These are phyloP conservation scores for Tringa solitaria DNA, from an alignment of 2,113 vertebrate genomes.

Conservation along the genomic window DNA sequence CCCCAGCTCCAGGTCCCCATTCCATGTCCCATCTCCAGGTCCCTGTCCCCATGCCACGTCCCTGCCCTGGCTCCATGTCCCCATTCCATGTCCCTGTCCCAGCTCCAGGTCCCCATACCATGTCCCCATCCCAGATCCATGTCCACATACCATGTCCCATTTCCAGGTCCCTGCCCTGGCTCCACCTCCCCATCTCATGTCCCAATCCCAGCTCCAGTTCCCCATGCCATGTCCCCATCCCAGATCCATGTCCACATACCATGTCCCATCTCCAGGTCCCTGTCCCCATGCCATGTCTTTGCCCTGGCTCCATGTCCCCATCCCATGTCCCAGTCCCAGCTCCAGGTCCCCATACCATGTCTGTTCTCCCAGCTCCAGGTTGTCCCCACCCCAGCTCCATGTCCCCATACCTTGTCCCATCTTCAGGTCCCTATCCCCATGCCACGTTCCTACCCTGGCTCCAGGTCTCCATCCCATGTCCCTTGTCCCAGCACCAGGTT, in stretches of 20 bases:
- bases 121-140: neutral
- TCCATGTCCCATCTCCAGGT: neutral
- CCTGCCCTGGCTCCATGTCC: neutral
- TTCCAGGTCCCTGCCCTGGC: neutral
- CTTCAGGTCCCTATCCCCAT: no score
- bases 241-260: neutral
- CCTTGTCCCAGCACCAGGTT: no score
- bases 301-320: neutral
- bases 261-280: rapidly evolving
- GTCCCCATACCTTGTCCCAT: no score
- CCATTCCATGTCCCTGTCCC: neutral
- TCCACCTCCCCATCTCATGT: neutral
- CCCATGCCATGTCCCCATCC: neutral
- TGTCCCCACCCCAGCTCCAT: no score
- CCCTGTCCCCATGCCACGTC: rapidly evolving
- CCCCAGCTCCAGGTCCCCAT: neutral
- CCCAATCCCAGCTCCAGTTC: neutral
- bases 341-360: no score
- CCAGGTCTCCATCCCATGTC: rapidly evolving
- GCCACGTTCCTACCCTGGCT: neutral
- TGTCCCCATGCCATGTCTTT: no score
- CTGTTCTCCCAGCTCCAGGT: neutral
- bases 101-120: neutral
- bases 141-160: neutral
- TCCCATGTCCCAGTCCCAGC: neutral